Evolutionary conservation across 2,888 invertebrate species (phyloP), one percentile per base, ranked within the genome.

Genomic region (Peribatodes rhomboidaria): DNA sequence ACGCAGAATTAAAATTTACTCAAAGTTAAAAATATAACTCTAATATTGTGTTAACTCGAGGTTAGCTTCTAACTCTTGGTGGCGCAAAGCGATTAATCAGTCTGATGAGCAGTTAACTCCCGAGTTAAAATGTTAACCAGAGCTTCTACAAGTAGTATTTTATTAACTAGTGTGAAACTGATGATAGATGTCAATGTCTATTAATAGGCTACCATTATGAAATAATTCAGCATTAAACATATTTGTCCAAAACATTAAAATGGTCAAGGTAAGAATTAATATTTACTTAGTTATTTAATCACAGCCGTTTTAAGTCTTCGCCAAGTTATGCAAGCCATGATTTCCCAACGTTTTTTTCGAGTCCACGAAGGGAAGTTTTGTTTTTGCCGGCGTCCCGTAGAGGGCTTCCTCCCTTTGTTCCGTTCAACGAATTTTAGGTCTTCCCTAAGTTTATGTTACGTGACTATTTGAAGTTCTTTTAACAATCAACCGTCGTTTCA

Each of bases 361-460:
- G 83, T 85, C 87, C 84, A 81, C 72, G 77, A 77, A 77, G 84
- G 88, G 87, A 89, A 87, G 85, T 79, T 84, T 86, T 79, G 84
- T 87, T 88, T 89, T 89, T 88, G 82, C 72, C 78, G 90, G 77
- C 88, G 89, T 88, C 88, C 89, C 85, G 83, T 80, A 6, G 27
- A 27, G 80, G 78, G 85, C 85, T 89, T 92, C 92, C 92, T 92
- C 85, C 83, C 89, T 90, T 92, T 92, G 92, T 92, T 90, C 73
- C 76, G 76, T 88, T 84, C 87, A 78, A 81, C 77, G 87, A 89
- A 89, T 81, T 86, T 85, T 84, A 80, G 86, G 88, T 69, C 88
- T 90, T 90, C 90, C 79, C 65, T 50, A 13, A 58, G 63, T 57
- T 39, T 16, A 35, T 41, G 44, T 80, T 77, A 71, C 81, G 75